These are phyloP conservation scores for Argynnis bischoffii DNA, from an alignment of 2,888 invertebrate genomes.

Conservation along the genomic window DNA sequence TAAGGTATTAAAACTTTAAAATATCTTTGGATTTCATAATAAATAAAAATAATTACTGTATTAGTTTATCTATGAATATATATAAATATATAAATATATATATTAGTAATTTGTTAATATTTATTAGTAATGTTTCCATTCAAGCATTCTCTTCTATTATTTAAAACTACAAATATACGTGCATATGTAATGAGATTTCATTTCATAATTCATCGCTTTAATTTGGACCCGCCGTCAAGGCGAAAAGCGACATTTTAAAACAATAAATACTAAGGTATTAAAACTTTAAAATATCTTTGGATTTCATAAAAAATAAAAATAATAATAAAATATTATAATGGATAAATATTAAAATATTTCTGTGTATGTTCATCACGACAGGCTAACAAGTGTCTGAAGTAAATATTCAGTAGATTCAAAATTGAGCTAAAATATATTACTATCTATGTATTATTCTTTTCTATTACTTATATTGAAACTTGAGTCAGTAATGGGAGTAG, in stretches of 20 bases:
- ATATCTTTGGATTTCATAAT: neutral
- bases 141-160: too few species aligned
- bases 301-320: too few species aligned
- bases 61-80: too few species aligned
- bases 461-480: conserved; percentile 29
- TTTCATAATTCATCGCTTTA: conserved; percentile 1
- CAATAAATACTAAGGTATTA: neutral
- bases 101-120: too few species aligned
- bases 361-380: too few species aligned
- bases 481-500: conserved; percentile 20
- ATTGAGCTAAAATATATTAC: too few species aligned
- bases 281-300: neutral
- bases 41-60: too few species aligned
- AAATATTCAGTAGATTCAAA: too few species aligned
- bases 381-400: too few species aligned
- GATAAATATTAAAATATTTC: too few species aligned
- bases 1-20: neutral
- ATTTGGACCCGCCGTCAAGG: conserved; percentile 19
- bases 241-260: conserved; percentile 2
- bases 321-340: too few species aligned
- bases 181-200: neutral
- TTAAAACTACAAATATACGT: neutral
- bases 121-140: neutral
- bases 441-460: conserved; percentile 28
- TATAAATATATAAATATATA: too few species aligned